Evolutionary conservation across 2,797 vertebrate species (phyloP), one percentile per base, ranked within the genome.

Genomic region (Nannoperca australis): DNA sequence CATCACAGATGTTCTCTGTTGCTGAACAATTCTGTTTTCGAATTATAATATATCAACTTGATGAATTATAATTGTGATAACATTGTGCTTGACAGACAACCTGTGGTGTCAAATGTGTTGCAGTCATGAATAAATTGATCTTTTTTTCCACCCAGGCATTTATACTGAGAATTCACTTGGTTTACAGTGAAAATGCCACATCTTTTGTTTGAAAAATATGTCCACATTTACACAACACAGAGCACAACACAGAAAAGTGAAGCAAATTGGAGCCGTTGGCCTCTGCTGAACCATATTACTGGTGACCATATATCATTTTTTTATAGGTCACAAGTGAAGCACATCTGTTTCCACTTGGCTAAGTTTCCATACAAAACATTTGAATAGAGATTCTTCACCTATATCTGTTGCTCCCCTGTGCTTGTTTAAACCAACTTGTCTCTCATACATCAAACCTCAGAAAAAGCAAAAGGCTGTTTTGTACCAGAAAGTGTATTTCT

Each of bases 301-400:
- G 93, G 93, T 93, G 96, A 97, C 96, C 96, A 96, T 97, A 97
- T 96, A 97, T 98, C 97, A 98, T 96, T 96, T 96, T 95, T 97
- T 97, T 97, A 98, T 96, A 95, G 95, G 95, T 96, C 95, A 96
- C 92, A 94, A 96, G 96, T 96, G 95, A 95, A 93, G 92, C 95
- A 97, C 97, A 98, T 98, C 96, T 98, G 97, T 97, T 98, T 99
- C 96, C 96, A 95, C 96, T 98, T 96, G 96, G 94, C 96, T 95
- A 96, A 95, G 96, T 97, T 96, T 97, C 96, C 95, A 95, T 95
- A 96, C 89, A 95, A 94, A 97, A 95, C 95, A 97, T 96, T 95
- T 96, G 96, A 97, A 97, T 96, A 86, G 89, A 93, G 91, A 94
- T 92, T 92, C 92, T 90, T 94, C 89, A 92, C 93, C 89, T 93